Evolutionary conservation across 1,140 invertebrate species (phyloP), one percentile per base, ranked within the genome.

Genomic region (Drosophila parabipectinata): DNA sequence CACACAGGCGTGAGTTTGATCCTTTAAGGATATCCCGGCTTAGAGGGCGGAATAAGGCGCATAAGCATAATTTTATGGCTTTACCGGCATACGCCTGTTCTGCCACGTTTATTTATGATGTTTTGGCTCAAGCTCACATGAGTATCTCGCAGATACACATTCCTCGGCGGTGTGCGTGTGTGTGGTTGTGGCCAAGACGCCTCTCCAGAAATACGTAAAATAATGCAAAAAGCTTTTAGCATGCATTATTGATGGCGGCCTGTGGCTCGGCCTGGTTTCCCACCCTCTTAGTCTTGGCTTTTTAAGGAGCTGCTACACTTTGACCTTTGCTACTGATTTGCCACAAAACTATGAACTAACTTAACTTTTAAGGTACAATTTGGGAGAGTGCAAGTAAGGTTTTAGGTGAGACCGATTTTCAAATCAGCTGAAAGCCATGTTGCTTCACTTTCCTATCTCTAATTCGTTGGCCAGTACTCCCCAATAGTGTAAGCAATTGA

Each of bases 141-240:
- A 41, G 75, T 87, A 78, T 87, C 82, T 87, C 82, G 30, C 75
- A 87, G 82, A 82, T 81, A 82, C 75, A 53, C 47, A n/a, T 18
- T 8, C 60, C 53, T 8, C 26, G 48, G 57, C 62, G 14, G 41
- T 30, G 44, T 51, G 60, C 15, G 77, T 34, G 72, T 66, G 53
- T 66, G 57, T 14, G 44, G 52, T 47, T 77, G 54, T 41, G 55
- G 50, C 63, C 41, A 32, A 68, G 62, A 52, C 63, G 63, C 60
- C 61, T 81, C 59, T 44, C 60, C 72, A 69, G 77, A 85, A 87
- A 63, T 87, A 88, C 72, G 69, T 81, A 79, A 90, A 87, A 83
- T 91, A 90, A 91, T 91, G 85, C 81, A 81, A 91, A 91, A 91
- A 91, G 90, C 90, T 91, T 91, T 91, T 91, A 91, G 83, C 72